A percentile compares a stretch with the other conserved stretches of the same genome.
Evolutionary conservation across 2,797 vertebrate genomes (phyloP).

Genomic region (Myotis daubentonii): DNA sequence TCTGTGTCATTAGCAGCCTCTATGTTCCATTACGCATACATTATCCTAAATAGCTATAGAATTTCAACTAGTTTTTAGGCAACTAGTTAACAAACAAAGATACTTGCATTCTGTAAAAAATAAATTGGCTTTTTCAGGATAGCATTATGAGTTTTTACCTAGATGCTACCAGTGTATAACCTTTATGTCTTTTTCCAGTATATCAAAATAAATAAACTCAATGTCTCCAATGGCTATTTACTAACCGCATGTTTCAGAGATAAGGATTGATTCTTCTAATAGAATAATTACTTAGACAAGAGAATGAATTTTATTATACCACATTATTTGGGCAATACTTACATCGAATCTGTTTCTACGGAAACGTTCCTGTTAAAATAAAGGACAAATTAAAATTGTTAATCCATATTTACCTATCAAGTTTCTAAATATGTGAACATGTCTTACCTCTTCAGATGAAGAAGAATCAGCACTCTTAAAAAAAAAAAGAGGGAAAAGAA

Average conservation of each 20-base stretch:
- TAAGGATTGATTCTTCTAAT: neutral
- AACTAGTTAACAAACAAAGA: neutral
- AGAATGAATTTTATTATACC: neutral
- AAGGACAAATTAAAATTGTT: neutral
- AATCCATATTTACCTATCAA: neutral
- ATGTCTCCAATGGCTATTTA: neutral
- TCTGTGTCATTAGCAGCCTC: neutral
- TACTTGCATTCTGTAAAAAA: neutral
- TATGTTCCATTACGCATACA: neutral
- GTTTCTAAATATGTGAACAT: neutral
- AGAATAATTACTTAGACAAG: neutral
- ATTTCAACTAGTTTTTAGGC: neutral
- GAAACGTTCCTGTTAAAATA: neutral
- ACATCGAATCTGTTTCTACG: accelerated
- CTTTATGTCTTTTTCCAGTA: neutral
- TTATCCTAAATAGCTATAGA: neutral
- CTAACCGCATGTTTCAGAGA: neutral
- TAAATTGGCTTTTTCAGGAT: neutral
- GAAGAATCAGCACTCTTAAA: slow-evolving; percentile 12
- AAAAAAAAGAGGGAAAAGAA: neutral
- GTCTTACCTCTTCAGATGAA: slow-evolving; percentile 41
- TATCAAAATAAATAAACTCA: neutral
- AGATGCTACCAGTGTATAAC: neutral
- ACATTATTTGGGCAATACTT: neutral
- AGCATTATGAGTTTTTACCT: neutral